These are phyloP conservation scores for Siderastrea radians DNA, from an alignment of 92 coral and sea anemone genomes.

Conservation along the genomic window DNA sequence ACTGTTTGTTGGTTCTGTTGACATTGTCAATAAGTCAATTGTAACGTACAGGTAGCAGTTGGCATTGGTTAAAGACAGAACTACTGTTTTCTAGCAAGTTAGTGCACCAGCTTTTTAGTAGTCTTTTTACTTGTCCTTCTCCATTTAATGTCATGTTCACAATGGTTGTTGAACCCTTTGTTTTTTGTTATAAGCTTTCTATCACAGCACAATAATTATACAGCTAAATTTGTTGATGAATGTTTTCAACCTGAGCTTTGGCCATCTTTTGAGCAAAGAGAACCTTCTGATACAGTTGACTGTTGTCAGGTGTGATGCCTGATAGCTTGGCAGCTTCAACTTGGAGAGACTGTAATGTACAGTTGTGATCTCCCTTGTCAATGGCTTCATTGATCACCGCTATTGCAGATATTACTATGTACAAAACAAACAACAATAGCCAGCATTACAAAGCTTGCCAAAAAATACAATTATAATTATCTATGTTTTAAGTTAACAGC, in stretches of 20 bases:
- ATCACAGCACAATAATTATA: too few species aligned
- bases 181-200: too few species aligned
- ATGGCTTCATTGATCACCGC: slow-evolving; percentile 92
- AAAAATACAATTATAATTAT: too few species aligned
- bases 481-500: too few species aligned
- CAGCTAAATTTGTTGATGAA: too few species aligned
- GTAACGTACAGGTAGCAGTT: too few species aligned
- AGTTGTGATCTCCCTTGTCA: slow-evolving; percentile 78
- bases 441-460: too few species aligned
- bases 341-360: slow-evolving; percentile 82
- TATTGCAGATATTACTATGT: slow-evolving; percentile 90
- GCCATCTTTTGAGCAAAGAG: slow-evolving; percentile 78
- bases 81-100: not conserved
- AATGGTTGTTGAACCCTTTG: too few species aligned
- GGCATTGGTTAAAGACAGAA: not conserved
- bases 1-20: too few species aligned
- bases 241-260: slow-evolving; percentile 83
- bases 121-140: not conserved
- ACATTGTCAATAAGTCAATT: too few species aligned
- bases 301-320: slow-evolving; percentile 78
- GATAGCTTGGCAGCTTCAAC: slow-evolving; percentile 91
- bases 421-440: not conserved
- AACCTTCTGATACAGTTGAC: slow-evolving; percentile 89
- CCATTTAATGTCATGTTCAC: not conserved
- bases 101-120: too few species aligned